Conservation (phyloP, 1,140 invertebrate genomes). For the Myzus persicae region DNA sequence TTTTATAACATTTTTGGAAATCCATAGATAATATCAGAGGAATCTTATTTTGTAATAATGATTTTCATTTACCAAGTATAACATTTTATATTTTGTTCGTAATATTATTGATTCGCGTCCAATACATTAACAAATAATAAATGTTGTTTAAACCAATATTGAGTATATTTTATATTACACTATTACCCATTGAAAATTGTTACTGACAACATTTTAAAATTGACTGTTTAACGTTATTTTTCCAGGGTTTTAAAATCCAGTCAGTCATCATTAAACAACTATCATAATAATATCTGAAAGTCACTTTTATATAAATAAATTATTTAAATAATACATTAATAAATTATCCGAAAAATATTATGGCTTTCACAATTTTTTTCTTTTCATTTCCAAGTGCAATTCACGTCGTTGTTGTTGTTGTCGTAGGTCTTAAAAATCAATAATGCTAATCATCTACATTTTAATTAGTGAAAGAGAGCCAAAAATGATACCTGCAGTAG, state of each 20-base stretch:
- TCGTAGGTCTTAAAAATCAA: neutral
- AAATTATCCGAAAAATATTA: neutral
- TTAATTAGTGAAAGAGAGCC: neutral
- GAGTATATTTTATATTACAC: neutral
- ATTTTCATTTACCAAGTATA: neutral
- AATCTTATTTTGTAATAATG: neutral
- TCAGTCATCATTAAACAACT: neutral
- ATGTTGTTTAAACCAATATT: neutral
- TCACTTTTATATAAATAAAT: neutral
- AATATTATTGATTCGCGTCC: neutral
- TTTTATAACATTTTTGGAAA: neutral
- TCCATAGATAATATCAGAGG: neutral
- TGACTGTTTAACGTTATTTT: neutral
- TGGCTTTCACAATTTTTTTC: neutral
- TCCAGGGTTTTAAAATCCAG: neutral
- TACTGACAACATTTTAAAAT: neutral
- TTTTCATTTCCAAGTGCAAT: neutral
- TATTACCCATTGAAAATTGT: neutral
- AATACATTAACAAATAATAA: neutral
- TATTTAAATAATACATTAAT: neutral
- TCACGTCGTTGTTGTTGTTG: neutral
- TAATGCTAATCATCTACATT: neutral
- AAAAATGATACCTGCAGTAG: constrained; percentile 39
- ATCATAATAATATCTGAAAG: neutral
- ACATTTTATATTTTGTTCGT: neutral